Evolutionary conservation across 2,888 invertebrate species (phyloP), one percentile per base, ranked within the genome.

Genomic region (Pemphredon lugubris): DNA sequence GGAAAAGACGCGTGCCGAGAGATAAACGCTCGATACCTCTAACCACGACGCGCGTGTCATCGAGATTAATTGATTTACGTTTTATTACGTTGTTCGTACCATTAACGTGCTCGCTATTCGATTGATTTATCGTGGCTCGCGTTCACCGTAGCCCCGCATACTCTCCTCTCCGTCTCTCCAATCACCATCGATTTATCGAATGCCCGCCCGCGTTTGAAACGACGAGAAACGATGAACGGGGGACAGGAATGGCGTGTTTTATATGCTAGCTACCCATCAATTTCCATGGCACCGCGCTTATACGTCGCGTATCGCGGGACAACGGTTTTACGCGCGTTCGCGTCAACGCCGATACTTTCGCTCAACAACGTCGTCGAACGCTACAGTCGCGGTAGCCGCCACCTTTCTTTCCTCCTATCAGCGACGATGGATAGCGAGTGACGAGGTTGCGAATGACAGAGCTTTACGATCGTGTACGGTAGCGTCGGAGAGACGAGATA

Each of bases 111-210:
- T 16, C 44, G 42, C 50, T 50, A 34, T 50, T 37, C 54, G 54
- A 55, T 48, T 66, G 71, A 75, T 75, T 75, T 66, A 75, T 66
- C 59, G 47, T 39, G 32, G 40, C 20, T n/a, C n/a, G n/a, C n/a
- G n/a, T n/a, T n/a, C n/a, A n/a, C n/a, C n/a, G n/a, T n/a, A n/a
- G n/a, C n/a, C n/a, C 48, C 34, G 26, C 23, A 45, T 44, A n/a
- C 58, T 26, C 61, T 20, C 72, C 53, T 48, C 53, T 16, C 51
- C 37, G 57, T 39, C 50, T 18, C 48, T 39, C 53, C 53, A 20
- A 50, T 26, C 21, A 45, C 23, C 30, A 44, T 65, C 42, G 60
- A 71, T 73, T 73, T 66, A 73, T 71, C 53, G 42, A 40, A 47
- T 30, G 16, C 21, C 26, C 47, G 1, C n/a, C 2, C 14, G 26